Base-by-base conservation (phyloP, 1,140 invertebrate species). In the Drosophila sulfurigaster region DNA sequence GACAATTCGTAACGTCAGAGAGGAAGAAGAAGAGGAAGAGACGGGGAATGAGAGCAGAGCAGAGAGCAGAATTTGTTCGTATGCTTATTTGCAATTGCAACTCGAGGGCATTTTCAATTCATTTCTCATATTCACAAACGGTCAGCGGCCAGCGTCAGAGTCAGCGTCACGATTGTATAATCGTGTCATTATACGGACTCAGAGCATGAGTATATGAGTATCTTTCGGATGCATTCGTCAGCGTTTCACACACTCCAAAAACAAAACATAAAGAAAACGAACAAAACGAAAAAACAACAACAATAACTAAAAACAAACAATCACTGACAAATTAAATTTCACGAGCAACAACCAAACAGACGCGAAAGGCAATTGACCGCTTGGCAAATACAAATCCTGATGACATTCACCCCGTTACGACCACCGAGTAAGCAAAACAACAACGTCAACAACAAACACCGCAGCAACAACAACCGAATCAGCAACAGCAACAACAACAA, bases 361-460 rank as follows among this genome's bases (percentile, higher is more conserved):
- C 58, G 60, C 82, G 57, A 73, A 88, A 89, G 86, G 86, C 86
- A 82, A 79, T 80, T 89, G 86, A 89, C 86, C 85, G 80, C 78
- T 75, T 77, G 66, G 58, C 74, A 80, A 78, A 79, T 69, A 91
- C 78, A 83, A 91, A 82, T 91, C 87, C 87, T 82, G 87, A 91
- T 91, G 87, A 91, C 87, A 91, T 91, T 91, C 87, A 91, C 87
- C 87, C 82, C 87, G 87, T 83, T 87, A 77, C 82, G 87, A 81
- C 67, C 75, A 48, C 43, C 60, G 68, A 49, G 70, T 43, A 62
- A 78, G 52, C 63, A 52, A 58, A 69, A 46, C 65, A 43, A 45
- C 65, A 75, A 43, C 65, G 43, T 16, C 45, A 54, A 45, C 66
- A 49, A 65, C 20, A 56, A 16, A 41, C 62, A 35, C 35, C 79